phyloP scores from a whole-genome alignment of 2,888 invertebrate genomes.

The Tachina fera region DNA sequence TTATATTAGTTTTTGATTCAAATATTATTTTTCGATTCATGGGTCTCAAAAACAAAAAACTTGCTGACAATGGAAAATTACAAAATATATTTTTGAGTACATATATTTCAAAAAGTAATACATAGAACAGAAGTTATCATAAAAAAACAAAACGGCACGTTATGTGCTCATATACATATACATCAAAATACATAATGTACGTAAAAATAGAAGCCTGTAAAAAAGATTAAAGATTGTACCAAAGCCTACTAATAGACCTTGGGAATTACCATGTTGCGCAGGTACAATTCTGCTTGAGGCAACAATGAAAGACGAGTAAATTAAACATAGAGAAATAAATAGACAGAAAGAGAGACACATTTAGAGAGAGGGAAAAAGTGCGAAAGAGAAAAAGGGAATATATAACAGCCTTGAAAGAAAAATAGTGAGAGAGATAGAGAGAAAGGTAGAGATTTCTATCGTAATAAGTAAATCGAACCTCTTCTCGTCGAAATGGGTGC shows the following conservation, averaged over 20 bases:
- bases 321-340: neutral
- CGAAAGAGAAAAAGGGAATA: neutral
- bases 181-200: neutral
- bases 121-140: neutral
- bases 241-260: neutral
- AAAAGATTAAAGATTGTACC: neutral
- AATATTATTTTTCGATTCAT: neutral
- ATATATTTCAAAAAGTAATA: neutral
- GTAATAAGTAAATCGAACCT: constrained; percentile 84
- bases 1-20: too few relatives aligned
- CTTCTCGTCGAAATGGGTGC: constrained; percentile 84
- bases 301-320: neutral
- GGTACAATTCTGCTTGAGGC: neutral
- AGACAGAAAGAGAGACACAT: neutral
- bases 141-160: neutral
- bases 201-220: neutral
- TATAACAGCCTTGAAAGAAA: neutral
- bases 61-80: too few relatives aligned
- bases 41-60: neutral
- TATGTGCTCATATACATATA: neutral
- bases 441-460: neutral
- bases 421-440: neutral
- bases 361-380: neutral
- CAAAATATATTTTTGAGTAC: neutral
- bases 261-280: neutral